phyloP scores from a whole-genome alignment of 2,113 vertebrate species.

The Callithrix jacchus region DNA sequence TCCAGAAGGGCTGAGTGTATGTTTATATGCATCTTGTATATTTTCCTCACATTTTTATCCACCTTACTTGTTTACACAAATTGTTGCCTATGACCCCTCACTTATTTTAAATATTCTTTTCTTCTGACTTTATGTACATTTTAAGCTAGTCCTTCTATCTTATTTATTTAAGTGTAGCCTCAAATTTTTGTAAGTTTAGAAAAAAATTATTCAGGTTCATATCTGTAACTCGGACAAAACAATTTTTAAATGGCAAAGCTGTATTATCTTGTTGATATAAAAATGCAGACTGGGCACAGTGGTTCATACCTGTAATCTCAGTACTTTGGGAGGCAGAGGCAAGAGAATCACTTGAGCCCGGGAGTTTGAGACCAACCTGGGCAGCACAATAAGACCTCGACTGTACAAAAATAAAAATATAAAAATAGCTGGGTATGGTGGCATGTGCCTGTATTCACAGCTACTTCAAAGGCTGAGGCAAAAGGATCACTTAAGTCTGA shows the following conservation, averaged over 20 bases:
- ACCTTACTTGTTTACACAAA: background rate
- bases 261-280: background rate
- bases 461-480: no score
- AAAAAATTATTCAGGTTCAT: conserved; percentile 19
- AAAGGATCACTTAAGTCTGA: no score
- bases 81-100: background rate
- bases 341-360: no score
- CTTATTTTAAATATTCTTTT: background rate
- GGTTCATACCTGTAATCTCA: no score
- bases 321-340: no score
- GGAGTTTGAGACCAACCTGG: no score
- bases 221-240: background rate
- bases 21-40: background rate
- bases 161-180: background rate
- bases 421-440: no score
- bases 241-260: background rate
- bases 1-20: background rate
- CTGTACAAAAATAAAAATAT: no score
- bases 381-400: no score
- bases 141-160: background rate
- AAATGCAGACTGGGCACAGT: background rate
- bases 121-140: background rate
- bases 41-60: background rate
- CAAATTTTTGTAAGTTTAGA: background rate
- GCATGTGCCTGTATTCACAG: no score